Conservation (phyloP, 2,113 vertebrate genomes). For the Gambusia holbrooki region DNA sequence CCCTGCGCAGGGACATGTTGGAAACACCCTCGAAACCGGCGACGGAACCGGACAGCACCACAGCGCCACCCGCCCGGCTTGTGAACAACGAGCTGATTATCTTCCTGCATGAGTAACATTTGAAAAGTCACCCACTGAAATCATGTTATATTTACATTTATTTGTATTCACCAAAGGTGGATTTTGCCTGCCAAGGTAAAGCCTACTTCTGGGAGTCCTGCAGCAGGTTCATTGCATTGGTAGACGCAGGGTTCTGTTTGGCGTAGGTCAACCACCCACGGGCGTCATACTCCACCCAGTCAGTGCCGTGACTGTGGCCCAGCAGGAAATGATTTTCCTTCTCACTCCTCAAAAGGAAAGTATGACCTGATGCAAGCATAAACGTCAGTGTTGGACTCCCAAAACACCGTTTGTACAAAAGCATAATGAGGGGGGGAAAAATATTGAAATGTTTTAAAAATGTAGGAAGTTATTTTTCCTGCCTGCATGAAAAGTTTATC, state of each 20-base stretch:
- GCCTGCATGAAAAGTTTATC: slow-evolving; percentile 2
- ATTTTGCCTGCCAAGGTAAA: not conserved
- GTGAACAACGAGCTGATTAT: slow-evolving; percentile 91
- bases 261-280: slow-evolving; percentile 89
- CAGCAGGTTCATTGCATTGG: slow-evolving; percentile 85
- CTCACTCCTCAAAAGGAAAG: slow-evolving; percentile 88
- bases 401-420: not conserved
- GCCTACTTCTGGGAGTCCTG: slow-evolving; percentile 96
- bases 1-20: slow-evolving; percentile 89
- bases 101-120: slow-evolving; percentile 80
- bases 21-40: slow-evolving; percentile 94
- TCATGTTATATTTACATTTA: not conserved
- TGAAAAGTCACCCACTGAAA: not conserved
- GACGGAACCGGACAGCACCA: slow-evolving; percentile 89
- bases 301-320: slow-evolving; percentile 92
- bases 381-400: slow-evolving; percentile 6
- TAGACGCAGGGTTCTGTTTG: slow-evolving; percentile 89
- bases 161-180: not conserved
- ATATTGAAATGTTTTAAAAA: slow-evolving; percentile 3
- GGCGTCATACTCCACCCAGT: slow-evolving; percentile 94
- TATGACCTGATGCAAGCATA: slow-evolving; percentile 80
- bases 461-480: slow-evolving; percentile 1
- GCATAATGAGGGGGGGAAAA: not conserved
- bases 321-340: slow-evolving; percentile 89
- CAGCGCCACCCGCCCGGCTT: slow-evolving; percentile 81